A percentile compares a stretch with the other conserved stretches of the same genome.
Evolutionary conservation across 2,113 vertebrate genomes (phyloP).

Genomic region (Prochilodus magdalenae): DNA sequence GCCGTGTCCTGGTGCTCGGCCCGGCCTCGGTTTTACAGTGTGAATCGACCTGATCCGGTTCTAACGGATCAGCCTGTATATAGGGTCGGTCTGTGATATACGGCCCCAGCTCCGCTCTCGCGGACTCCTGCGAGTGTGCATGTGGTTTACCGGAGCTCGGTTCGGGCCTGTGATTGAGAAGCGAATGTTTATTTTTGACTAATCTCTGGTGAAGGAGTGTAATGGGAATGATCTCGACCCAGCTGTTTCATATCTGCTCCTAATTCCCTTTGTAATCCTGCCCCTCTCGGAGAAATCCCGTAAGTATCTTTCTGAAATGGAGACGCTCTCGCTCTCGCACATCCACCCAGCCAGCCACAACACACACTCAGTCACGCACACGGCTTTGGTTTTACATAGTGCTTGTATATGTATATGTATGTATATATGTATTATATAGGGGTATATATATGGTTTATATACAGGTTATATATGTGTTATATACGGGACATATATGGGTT

Average conservation of each 20-base stretch:
- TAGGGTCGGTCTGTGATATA: neutral
- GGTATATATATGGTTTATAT: too few species aligned
- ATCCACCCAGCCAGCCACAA: neutral
- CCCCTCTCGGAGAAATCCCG: conserved; percentile 40
- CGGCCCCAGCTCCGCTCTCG: neutral
- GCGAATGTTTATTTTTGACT: conserved; percentile 43
- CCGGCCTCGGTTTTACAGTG: too few species aligned
- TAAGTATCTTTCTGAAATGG: conserved; percentile 53
- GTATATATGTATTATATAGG: neutral
- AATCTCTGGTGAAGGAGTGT: conserved; percentile 31
- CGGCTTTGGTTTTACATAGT: neutral
- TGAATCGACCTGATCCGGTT: too few species aligned
- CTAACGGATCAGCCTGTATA: too few species aligned
- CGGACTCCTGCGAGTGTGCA: neutral
- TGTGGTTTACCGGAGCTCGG: conserved; percentile 16
- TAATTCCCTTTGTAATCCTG: conserved; percentile 53
- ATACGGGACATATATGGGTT: too few species aligned
- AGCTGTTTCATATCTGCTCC: conserved; percentile 54
- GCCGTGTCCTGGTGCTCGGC: too few species aligned
- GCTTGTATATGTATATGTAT: neutral
- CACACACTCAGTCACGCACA: conserved; percentile 10
- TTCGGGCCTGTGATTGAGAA: conserved; percentile 35
- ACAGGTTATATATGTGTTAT: too few species aligned
- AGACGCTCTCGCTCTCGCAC: conserved; percentile 19
- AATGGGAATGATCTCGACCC: conserved; percentile 29